A percentile compares a stretch with the other conserved stretches of the same genome.
These are phyloP conservation scores for Slavum lentiscoides DNA, from an alignment of 2,888 invertebrate genomes.

Conservation along the genomic window DNA sequence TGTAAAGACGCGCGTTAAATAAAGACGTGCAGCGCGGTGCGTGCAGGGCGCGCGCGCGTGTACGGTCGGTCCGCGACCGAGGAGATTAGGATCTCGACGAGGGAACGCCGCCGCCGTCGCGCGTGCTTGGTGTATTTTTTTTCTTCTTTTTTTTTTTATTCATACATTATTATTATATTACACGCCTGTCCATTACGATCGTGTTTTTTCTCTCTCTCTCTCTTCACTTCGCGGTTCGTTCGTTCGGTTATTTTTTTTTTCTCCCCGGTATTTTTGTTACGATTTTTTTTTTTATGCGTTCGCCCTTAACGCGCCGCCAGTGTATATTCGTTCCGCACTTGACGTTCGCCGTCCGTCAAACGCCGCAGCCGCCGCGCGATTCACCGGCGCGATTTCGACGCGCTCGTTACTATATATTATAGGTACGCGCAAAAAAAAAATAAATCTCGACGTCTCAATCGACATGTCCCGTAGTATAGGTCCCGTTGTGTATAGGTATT, in stretches of 20 bases:
- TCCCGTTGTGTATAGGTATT: no score
- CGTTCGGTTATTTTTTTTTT: not conserved
- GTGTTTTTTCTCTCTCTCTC: constrained; percentile 38
- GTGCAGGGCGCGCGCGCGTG: not conserved
- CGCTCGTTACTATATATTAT: constrained; percentile 12
- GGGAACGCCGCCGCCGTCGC: constrained; percentile 7
- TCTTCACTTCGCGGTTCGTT: no score
- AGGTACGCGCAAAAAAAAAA: no score
- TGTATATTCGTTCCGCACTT: constrained; percentile 52
- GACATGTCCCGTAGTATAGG: no score
- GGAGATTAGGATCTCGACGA: constrained; percentile 52
- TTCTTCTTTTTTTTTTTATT: constrained; percentile 26
- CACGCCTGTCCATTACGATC: constrained; percentile 51
- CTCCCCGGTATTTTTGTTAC: constrained; percentile 10
- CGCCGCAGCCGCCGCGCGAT: not conserved
- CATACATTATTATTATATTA: constrained; percentile 44
- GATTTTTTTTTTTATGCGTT: not conserved
- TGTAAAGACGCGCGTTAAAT: constrained; percentile 47
- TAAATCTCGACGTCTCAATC: no score
- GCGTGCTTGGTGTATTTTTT: constrained; percentile 21
- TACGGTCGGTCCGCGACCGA: constrained; percentile 25
- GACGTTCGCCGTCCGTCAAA: constrained; percentile 46
- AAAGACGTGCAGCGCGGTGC: constrained; percentile 32
- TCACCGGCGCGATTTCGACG: constrained; percentile 26
- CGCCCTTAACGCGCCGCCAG: not conserved